Base-by-base conservation (phyloP, 2,888 invertebrate genomes). In the Diplolepis rosae region DNA sequence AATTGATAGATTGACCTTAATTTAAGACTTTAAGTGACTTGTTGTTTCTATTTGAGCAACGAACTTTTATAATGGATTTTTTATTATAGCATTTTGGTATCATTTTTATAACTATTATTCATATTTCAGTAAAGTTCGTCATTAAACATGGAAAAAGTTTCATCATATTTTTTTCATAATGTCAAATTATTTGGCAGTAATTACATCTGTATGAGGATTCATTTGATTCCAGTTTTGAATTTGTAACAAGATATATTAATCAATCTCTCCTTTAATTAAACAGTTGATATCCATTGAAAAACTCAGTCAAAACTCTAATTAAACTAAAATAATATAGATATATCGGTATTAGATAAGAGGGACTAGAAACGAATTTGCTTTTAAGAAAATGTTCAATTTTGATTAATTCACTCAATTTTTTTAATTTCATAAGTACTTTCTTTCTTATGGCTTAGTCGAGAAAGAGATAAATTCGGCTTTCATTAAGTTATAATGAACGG, bases 201-300 rank as follows among this genome's bases (percentile, higher is more conserved):
- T n/a, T 4, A 4, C 13, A 30, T 18, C 4, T 15, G 9, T n/a
- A 56, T 13, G 56, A 11, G 5, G 35, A 56, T 35, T 35, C 5
- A 35, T 35, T 56, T 39, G 18, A 24, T 39, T 61, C n/a, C 39
- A 39, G 39, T 22, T 39, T 24, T 39, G 39, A 61, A 61, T 61
- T 61, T 61, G 39, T 24, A 61, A 24, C 24, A n/a, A 61, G 61
- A 24, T n/a, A n/a, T n/a, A 22, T 56, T 35, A 56, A 56, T 56
- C 35, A 56, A 32, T 56, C 22, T 13, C 18, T 13, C 18, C n/a
- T 56, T 15, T 32, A 35, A 11, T 39, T n/a, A n/a, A n/a, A 35
- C 52, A 52, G n/a, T 52, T 56, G 35, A n/a, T 35, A 56, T 56
- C 22, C 2, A 35, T 56, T 56, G 22, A 39, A 39, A 35, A 35